These are phyloP conservation scores for Periophthalmodon schlosseri DNA, from an alignment of 2,113 vertebrate species.

Conservation along the genomic window DNA sequence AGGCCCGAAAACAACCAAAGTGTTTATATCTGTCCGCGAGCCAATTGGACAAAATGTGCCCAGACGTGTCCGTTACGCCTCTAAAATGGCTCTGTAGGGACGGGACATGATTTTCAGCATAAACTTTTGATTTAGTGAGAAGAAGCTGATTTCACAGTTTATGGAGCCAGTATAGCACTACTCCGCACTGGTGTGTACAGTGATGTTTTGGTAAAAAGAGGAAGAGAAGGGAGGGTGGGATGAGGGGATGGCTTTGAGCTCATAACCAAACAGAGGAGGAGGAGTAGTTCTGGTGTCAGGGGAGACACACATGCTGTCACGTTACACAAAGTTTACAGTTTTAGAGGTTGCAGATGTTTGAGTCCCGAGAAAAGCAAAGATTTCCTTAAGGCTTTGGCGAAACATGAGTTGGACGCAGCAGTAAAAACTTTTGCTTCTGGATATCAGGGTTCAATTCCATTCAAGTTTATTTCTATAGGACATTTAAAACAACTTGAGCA, in stretches of 20 bases:
- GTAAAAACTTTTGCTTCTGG: not conserved
- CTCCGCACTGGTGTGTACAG: conserved; percentile 10
- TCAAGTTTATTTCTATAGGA: too few species aligned
- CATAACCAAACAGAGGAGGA: conserved; percentile 42
- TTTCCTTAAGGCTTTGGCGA: conserved; percentile 12
- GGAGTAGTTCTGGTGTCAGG: conserved; percentile 26
- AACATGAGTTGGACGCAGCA: not conserved
- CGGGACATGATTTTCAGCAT: conserved; percentile 51
- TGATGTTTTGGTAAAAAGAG: conserved; percentile 8
- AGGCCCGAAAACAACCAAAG: not conserved
- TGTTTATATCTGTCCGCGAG: conserved; percentile 23
- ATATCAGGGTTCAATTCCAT: too few species aligned
- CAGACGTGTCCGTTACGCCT: conserved; percentile 53
- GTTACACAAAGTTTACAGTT: conserved; percentile 24
- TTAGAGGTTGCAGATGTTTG: conserved; percentile 38
- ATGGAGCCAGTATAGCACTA: conserved; percentile 26
- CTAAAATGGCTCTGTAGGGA: conserved; percentile 54
- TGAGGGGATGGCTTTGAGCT: conserved; percentile 34
- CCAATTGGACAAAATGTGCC: conserved; percentile 33
- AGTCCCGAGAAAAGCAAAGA: not conserved
- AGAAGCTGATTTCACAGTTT: conserved; percentile 51
- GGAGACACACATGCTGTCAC: conserved; percentile 33
- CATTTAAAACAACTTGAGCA: too few species aligned
- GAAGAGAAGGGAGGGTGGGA: not conserved
- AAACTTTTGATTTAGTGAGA: conserved; percentile 42